Conservation (phyloP, 2,888 invertebrate genomes). For the Lordiphosa andalusiaca region DNA sequence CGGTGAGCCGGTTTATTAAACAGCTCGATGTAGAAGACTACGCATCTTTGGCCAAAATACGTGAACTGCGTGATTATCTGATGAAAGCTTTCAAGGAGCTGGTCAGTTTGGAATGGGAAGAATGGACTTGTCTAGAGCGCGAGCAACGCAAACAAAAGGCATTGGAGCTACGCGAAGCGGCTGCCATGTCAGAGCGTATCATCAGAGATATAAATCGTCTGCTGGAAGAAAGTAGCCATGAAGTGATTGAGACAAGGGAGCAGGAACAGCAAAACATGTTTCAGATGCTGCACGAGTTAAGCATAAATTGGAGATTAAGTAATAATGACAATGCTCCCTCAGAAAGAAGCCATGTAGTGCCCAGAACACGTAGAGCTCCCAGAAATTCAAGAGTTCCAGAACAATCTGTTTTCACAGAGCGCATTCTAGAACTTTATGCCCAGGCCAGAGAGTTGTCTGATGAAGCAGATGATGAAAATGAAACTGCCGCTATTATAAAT, state of each 20-base stretch:
- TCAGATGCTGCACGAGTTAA: neutral
- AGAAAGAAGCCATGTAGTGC: slow-evolving; percentile 3
- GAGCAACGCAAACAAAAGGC: slow-evolving; percentile 11
- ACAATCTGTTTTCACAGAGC: too few species aligned
- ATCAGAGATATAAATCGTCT: slow-evolving; percentile 28
- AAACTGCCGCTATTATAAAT: neutral
- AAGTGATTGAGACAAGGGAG: neutral
- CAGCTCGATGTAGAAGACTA: slow-evolving; percentile 15
- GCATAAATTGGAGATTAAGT: slow-evolving; percentile 2
- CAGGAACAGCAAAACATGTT: neutral
- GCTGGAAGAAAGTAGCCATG: slow-evolving; percentile 6
- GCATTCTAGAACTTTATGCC: too few species aligned
- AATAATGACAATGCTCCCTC: too few species aligned
- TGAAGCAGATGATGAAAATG: neutral
- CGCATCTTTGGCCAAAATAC: slow-evolving; percentile 22
- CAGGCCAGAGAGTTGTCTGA: too few species aligned
- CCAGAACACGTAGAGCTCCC: neutral
- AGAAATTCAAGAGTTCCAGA: neutral
- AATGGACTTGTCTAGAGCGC: neutral
- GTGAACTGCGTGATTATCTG: slow-evolving; percentile 50
- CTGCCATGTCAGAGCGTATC: slow-evolving; percentile 9
- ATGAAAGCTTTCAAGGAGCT: slow-evolving; percentile 39
- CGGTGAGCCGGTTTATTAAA: slow-evolving; percentile 45
- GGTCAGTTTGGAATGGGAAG: slow-evolving; percentile 29
- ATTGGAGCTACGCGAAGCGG: neutral